Percentiles rank a stretch among this genome's conserved stretches.
Conservation (phyloP, 1,140 invertebrate species). For the Dendrolimus kikuchii region DNA sequence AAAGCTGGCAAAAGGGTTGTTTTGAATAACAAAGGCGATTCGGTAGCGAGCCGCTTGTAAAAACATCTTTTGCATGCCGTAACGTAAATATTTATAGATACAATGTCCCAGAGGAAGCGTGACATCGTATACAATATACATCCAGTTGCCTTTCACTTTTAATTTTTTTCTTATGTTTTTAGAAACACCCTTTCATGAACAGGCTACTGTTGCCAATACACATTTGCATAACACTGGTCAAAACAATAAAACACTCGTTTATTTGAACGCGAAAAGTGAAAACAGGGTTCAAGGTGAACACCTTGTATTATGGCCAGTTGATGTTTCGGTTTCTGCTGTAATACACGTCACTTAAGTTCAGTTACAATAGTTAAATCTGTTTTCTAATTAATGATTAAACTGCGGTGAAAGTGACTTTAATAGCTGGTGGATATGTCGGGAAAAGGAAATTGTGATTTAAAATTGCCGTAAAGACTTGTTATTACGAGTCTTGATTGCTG, state of each 20-base stretch:
- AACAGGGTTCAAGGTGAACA: constrained; percentile 56
- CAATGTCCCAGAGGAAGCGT: constrained; percentile 53
- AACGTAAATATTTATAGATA: constrained; percentile 64
- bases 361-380: too few species aligned
- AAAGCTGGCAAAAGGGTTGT: constrained; percentile 54
- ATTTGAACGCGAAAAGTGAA: constrained; percentile 66
- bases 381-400: too few species aligned
- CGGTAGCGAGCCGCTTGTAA: constrained; percentile 49
- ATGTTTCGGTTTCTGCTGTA: constrained; percentile 44
- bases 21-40: constrained; percentile 57
- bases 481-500: too few species aligned
- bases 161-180: constrained; percentile 39
- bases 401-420: too few species aligned
- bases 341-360: constrained; percentile 31
- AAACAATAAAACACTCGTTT: constrained; percentile 60
- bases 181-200: constrained; percentile 58
- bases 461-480: too few species aligned
- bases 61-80: constrained; percentile 64
- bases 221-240: constrained; percentile 65
- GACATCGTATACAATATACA: constrained; percentile 50
- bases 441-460: too few species aligned
- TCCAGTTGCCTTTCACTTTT: constrained; percentile 64
- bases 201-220: constrained; percentile 44
- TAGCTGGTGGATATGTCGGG: too few species aligned
- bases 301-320: constrained; percentile 36